phyloP scores from a whole-genome alignment of 2,888 invertebrate species.

The Thelaira solivaga region DNA sequence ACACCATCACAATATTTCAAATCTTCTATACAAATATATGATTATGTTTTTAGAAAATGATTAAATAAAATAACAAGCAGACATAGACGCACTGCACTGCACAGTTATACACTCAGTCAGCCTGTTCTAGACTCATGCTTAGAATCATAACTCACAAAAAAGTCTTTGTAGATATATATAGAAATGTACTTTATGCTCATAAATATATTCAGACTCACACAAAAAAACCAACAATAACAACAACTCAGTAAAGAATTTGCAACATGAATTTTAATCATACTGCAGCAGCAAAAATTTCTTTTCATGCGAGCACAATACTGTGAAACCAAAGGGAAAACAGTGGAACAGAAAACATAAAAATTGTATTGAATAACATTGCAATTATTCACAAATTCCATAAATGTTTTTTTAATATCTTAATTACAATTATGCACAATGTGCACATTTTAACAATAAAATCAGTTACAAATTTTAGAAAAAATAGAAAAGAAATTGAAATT shows the following conservation, averaged over 20 bases:
- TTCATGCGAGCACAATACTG: slow-evolving; percentile 49
- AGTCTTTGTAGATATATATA: no score
- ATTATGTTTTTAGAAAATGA: slow-evolving; percentile 42
- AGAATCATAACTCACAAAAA: slow-evolving; percentile 22
- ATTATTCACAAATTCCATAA: no score
- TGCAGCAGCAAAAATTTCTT: slow-evolving; percentile 39
- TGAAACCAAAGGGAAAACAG: slow-evolving; percentile 11
- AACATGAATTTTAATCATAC: slow-evolving; percentile 53
- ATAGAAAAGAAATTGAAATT: no score
- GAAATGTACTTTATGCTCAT: background rate
- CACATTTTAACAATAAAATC: no score
- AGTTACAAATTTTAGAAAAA: no score
- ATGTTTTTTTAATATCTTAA: no score
- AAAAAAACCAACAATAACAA: background rate
- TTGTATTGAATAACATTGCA: no score
- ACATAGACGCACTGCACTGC: no score
- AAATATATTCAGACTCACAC: background rate
- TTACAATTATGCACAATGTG: no score
- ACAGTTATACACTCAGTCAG: slow-evolving; percentile 4
- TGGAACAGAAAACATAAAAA: background rate
- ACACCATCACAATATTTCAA: slow-evolving; percentile 7
- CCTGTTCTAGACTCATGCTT: background rate
- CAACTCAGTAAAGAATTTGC: slow-evolving; percentile 9
- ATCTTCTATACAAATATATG: slow-evolving; percentile 37
- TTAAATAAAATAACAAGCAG: slow-evolving; percentile 29